Percentiles rank a stretch among this genome's conserved stretches.
These are phyloP conservation scores for Dermatophagoides farinae DNA, from an alignment of 1,140 invertebrate genomes.

Conservation along the genomic window DNA sequence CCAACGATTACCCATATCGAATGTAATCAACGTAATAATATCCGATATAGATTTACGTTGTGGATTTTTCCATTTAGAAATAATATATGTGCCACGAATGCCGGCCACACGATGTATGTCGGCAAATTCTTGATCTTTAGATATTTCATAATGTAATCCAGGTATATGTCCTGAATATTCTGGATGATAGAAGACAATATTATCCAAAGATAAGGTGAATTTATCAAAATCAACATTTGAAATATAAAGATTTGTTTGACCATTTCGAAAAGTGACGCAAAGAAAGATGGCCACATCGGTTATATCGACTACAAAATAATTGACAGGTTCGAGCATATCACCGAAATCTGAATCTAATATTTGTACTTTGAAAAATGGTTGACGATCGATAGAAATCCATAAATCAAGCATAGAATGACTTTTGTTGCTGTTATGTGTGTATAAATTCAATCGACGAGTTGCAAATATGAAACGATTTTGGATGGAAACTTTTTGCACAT, in stretches of 20 bases:
- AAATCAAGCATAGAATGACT: constrained; percentile 38
- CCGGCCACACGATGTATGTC: constrained; percentile 72
- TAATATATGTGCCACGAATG: constrained; percentile 66
- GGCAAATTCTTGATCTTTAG: constrained; percentile 59
- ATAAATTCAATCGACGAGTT: constrained; percentile 32
- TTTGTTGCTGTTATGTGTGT: constrained; percentile 8
- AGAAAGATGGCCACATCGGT: constrained; percentile 52
- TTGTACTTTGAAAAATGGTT: constrained; percentile 43
- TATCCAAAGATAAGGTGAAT: constrained; percentile 56
- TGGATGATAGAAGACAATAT: constrained; percentile 61
- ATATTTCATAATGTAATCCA: constrained; percentile 15
- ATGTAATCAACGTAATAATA: constrained; percentile 58
- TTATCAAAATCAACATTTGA: constrained; percentile 21
- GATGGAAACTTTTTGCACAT: constrained; percentile 57
- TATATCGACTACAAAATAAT: constrained; percentile 64
- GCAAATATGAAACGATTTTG: constrained; percentile 66
- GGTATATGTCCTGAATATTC: constrained; percentile 34
- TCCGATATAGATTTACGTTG: constrained; percentile 35
- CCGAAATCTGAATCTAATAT: constrained; percentile 34
- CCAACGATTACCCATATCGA: constrained; percentile 68
- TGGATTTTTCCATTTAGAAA: constrained; percentile 42
- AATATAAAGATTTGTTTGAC: constrained; percentile 49
- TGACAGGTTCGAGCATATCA: constrained; percentile 19
- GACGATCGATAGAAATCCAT: constrained; percentile 49
- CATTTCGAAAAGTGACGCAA: constrained; percentile 54